phyloP scores from a whole-genome alignment of 2,797 vertebrate species.

The Todus mexicanus region DNA sequence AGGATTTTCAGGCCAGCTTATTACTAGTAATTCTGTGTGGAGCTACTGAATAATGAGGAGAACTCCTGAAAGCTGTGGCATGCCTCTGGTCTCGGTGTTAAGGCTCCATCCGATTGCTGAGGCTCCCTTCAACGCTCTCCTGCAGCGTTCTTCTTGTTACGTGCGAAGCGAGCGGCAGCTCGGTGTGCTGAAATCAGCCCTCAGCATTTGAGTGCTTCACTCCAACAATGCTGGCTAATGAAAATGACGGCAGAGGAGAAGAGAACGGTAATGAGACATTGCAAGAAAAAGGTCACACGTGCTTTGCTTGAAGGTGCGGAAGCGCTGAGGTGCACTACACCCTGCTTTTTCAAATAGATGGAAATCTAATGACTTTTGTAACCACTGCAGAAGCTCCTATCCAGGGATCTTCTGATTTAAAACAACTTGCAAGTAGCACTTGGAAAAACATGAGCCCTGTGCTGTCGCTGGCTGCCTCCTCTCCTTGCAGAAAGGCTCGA shows the following conservation, averaged over 20 bases:
- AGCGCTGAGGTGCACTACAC: neutral
- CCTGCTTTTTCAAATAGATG: neutral
- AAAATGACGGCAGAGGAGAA: slow-evolving; percentile 11
- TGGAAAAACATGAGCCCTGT: neutral
- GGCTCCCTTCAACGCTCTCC: neutral
- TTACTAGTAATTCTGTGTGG: neutral
- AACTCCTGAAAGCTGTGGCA: accelerated
- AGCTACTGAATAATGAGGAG: accelerated
- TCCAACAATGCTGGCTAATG: slow-evolving; percentile 45
- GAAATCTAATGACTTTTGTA: neutral
- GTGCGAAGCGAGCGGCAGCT: neutral
- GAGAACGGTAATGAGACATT: neutral
- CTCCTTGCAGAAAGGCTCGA: neutral
- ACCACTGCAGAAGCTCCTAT: neutral
- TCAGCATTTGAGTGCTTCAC: neutral
- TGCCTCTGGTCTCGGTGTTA: accelerated
- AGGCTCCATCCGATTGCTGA: accelerated
- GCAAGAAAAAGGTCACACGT: neutral
- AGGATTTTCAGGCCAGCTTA: neutral
- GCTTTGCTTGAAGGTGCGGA: neutral
- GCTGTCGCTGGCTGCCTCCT: neutral
- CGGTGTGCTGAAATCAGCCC: neutral
- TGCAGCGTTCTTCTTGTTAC: accelerated
- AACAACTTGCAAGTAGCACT: neutral
- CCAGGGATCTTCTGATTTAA: neutral